phyloP scores from a whole-genome alignment of 2,888 invertebrate species.

The Ligdia adustata region DNA sequence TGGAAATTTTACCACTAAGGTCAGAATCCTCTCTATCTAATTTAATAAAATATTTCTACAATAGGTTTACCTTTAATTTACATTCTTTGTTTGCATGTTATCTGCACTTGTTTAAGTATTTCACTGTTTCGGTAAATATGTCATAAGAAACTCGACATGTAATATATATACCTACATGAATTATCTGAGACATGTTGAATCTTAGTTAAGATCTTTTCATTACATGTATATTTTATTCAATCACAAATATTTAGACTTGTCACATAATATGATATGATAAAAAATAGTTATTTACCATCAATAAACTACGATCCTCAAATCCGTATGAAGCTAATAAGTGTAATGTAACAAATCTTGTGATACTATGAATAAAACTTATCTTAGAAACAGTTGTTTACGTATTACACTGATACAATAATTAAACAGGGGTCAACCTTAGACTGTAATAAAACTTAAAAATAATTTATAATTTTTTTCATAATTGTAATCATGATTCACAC shows the following conservation, averaged over 20 bases:
- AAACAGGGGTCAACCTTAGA: too few relatives aligned
- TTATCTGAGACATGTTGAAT: conserved; percentile 49
- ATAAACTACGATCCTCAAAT: conserved; percentile 3
- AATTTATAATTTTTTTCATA: too few relatives aligned
- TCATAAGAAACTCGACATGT: conserved; percentile 51
- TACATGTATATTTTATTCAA: conserved; percentile 31
- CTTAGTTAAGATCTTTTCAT: conserved; percentile 40
- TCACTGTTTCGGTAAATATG: conserved; percentile 54
- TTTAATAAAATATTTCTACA: not conserved
- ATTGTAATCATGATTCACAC: not conserved
- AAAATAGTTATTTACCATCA: conserved; percentile 10
- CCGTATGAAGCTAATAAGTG: not conserved
- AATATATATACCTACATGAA: conserved; percentile 42
- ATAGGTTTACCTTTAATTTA: not conserved
- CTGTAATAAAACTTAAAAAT: too few relatives aligned
- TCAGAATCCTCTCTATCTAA: conserved; percentile 14
- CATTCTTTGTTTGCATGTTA: conserved; percentile 13
- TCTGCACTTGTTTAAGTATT: conserved; percentile 38
- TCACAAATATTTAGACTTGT: conserved; percentile 37
- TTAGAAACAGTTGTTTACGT: not conserved
- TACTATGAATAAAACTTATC: conserved; percentile 18
- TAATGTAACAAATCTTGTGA: not conserved
- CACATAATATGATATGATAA: conserved; percentile 19
- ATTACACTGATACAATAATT: too few relatives aligned
- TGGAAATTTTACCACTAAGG: conserved; percentile 21